These are phyloP conservation scores for Cyclopterus lumpus DNA, from an alignment of 2,797 vertebrate genomes.

Conservation along the genomic window DNA sequence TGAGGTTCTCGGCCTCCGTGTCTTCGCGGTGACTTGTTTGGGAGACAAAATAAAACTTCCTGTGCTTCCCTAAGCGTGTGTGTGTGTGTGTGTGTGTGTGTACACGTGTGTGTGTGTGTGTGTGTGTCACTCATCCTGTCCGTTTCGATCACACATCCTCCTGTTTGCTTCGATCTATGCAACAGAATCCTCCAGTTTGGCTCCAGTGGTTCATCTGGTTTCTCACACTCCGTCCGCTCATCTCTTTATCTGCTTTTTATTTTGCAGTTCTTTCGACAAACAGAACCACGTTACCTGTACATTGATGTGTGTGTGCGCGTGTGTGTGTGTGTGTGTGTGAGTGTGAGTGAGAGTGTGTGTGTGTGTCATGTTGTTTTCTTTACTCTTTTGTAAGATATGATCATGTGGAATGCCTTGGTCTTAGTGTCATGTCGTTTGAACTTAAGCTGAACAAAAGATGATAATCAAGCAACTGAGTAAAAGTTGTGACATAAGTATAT, in stretches of 20 bases:
- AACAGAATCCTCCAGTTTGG: slow-evolving; percentile 79
- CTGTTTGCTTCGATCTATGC: slow-evolving; percentile 88
- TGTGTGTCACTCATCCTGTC: slow-evolving; percentile 37
- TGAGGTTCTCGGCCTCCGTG: background rate
- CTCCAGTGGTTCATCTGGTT: slow-evolving; percentile 55
- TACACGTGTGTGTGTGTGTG: slow-evolving; percentile 47
- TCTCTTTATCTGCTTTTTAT: slow-evolving; percentile 62
- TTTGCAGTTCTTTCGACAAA: slow-evolving; percentile 74
- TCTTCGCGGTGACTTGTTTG: slow-evolving; percentile 31
- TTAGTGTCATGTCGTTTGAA: slow-evolving; percentile 87
- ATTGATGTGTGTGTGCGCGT: slow-evolving; percentile 59
- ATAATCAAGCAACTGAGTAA: slow-evolving; percentile 86
- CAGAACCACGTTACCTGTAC: slow-evolving; percentile 68
- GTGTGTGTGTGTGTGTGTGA: slow-evolving; percentile 47
- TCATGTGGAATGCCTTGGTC: slow-evolving; percentile 88
- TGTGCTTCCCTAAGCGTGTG: slow-evolving; percentile 57
- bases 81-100: slow-evolving; percentile 44
- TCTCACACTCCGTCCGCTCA: slow-evolving; percentile 57
- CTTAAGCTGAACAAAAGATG: slow-evolving; percentile 85
- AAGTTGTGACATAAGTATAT: slow-evolving; percentile 82
- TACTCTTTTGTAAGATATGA: slow-evolving; percentile 86
- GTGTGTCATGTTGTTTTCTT: slow-evolving; percentile 74
- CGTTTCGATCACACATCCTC: slow-evolving; percentile 51
- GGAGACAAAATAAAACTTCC: slow-evolving; percentile 47
- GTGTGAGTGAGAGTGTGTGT: slow-evolving; percentile 56